phyloP scores from a whole-genome alignment of 1,140 invertebrate species.

The Plodia interpunctella region DNA sequence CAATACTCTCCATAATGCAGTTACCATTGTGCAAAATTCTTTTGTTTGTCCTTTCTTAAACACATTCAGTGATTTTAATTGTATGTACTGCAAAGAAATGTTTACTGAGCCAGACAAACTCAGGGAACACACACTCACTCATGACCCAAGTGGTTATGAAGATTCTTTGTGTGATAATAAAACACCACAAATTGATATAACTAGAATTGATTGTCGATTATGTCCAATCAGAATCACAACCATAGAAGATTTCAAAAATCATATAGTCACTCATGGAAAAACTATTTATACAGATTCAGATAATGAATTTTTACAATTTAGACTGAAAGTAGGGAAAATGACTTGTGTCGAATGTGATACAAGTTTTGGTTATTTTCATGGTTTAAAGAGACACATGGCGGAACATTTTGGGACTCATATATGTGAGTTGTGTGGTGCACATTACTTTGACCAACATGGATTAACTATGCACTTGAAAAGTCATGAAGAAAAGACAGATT shows the following conservation, averaged over 20 bases:
- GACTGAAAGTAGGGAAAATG: slow-evolving; percentile 8
- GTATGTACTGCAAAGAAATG: slow-evolving; percentile 53
- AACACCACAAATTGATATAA: slow-evolving; percentile 49
- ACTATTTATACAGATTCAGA: slow-evolving; percentile 12
- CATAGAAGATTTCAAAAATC: slow-evolving; percentile 30
- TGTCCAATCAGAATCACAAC: slow-evolving; percentile 42
- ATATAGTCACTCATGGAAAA: slow-evolving; percentile 17
- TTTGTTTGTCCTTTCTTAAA: slow-evolving; percentile 59
- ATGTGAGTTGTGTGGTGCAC: slow-evolving; percentile 21
- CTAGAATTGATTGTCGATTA: slow-evolving; percentile 52
- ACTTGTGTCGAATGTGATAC: slow-evolving; percentile 15
- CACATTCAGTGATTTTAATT: slow-evolving; percentile 57
- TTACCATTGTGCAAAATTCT: slow-evolving; percentile 51
- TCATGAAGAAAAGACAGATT: slow-evolving; percentile 11
- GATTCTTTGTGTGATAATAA: slow-evolving; percentile 36
- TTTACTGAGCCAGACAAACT: slow-evolving; percentile 54
- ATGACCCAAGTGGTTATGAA: slow-evolving; percentile 48
- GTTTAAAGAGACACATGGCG: slow-evolving; percentile 20
- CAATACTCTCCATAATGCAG: slow-evolving; percentile 31
- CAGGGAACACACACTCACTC: slow-evolving; percentile 48
- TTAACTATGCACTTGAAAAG: slow-evolving; percentile 14
- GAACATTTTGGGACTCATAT: slow-evolving; percentile 20
- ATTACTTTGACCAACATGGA: slow-evolving; percentile 18
- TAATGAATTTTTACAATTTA: slow-evolving; percentile 20
- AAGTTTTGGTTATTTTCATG: slow-evolving; percentile 16